phyloP scores from a whole-genome alignment of 2,888 invertebrate genomes.

The Athalia cordata region DNA sequence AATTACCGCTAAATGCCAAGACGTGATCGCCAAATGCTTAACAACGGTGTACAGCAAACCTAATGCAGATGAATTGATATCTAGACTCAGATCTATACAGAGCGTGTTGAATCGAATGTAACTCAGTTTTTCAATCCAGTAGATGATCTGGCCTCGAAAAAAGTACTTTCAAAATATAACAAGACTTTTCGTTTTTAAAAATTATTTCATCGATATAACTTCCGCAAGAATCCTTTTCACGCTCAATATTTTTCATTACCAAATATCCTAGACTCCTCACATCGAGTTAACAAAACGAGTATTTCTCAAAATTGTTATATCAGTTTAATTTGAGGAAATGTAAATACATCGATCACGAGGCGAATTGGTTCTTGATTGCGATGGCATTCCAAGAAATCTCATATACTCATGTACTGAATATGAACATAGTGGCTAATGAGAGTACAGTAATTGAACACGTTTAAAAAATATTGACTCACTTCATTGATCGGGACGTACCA shows the following conservation, averaged over 20 bases:
- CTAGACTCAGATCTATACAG: constrained; percentile 77
- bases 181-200: constrained; percentile 37
- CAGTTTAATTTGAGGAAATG: too few relatives aligned
- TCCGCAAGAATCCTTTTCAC: constrained; percentile 5
- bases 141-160: constrained; percentile 9
- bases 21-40: constrained; percentile 84
- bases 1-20: constrained; percentile 82
- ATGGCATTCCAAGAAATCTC: neutral
- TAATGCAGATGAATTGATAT: constrained; percentile 79
- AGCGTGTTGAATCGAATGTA: constrained; percentile 74
- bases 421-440: neutral
- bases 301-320: too few relatives aligned
- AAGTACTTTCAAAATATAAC: constrained; percentile 26
- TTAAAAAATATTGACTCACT: neutral
- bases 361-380: too few relatives aligned
- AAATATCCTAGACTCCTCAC: too few relatives aligned
- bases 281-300: too few relatives aligned
- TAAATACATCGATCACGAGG: too few relatives aligned
- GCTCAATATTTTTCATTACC: neutral
- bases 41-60: constrained; percentile 86
- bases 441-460: neutral
- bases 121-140: constrained; percentile 46
- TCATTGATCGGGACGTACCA: neutral
- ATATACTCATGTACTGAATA: neutral
- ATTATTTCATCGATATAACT: constrained; percentile 21